A percentile compares a stretch with the other conserved stretches of the same genome.
Evolutionary conservation across 2,113 vertebrate species (phyloP).

Genomic region (Chionodraco myersi): DNA sequence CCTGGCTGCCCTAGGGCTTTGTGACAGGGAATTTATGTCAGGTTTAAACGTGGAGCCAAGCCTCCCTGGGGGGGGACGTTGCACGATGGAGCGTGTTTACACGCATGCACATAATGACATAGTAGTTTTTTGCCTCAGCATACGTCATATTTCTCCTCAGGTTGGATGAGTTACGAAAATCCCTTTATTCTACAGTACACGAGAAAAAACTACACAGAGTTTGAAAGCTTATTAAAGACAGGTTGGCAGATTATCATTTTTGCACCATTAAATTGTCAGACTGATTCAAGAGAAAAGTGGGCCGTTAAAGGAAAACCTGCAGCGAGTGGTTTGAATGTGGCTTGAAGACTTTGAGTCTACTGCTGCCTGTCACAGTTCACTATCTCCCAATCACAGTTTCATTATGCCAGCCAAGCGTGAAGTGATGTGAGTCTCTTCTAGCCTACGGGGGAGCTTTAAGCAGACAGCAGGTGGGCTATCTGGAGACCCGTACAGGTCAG

Average conservation of each 20-base stretch:
- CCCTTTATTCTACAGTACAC: slow-evolving; percentile 22
- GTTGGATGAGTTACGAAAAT: slow-evolving; percentile 21
- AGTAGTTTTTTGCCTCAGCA: slow-evolving; percentile 20
- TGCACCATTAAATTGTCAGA: slow-evolving; percentile 72
- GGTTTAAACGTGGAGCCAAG: slow-evolving; percentile 76
- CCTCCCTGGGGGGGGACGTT: slow-evolving; percentile 37
- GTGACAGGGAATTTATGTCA: slow-evolving; percentile 84
- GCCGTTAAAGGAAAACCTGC: slow-evolving; percentile 57
- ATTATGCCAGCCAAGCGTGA: slow-evolving; percentile 72
- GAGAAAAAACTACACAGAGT: slow-evolving; percentile 33
- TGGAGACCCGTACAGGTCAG: slow-evolving; percentile 73
- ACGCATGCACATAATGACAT: slow-evolving; percentile 46
- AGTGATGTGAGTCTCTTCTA: slow-evolving; percentile 67
- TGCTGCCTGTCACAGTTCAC: slow-evolving; percentile 74
- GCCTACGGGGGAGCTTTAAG: slow-evolving; percentile 65
- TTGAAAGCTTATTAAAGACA: slow-evolving; percentile 59
- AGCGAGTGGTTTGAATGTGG: slow-evolving; percentile 66
- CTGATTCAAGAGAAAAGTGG: slow-evolving; percentile 55
- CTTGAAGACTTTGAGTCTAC: slow-evolving; percentile 62
- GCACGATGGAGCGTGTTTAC: neutral
- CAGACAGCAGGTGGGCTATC: slow-evolving; percentile 76
- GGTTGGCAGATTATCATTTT: slow-evolving; percentile 62
- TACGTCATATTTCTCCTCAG: slow-evolving; percentile 35
- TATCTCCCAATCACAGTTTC: slow-evolving; percentile 78
- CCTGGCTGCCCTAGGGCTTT: slow-evolving; percentile 76